phyloP scores from a whole-genome alignment of 1,140 invertebrate genomes.

The Anagrus nilaparvatae region DNA sequence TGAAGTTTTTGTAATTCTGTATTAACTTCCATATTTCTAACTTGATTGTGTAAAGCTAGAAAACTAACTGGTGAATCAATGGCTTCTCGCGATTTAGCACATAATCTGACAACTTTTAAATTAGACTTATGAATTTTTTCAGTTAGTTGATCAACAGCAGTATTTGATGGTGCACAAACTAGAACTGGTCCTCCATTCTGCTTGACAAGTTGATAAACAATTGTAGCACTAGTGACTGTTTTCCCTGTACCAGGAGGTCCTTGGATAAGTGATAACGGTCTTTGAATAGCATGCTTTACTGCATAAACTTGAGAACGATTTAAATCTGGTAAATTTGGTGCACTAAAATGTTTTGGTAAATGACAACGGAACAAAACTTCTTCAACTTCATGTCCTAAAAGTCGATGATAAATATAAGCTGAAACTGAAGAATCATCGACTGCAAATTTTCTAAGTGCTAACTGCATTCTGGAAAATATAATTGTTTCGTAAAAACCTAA shows the following conservation, averaged over 20 bases:
- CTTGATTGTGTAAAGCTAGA: conserved; percentile 94
- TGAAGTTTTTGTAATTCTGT: conserved; percentile 92
- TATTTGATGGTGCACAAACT: conserved; percentile 98
- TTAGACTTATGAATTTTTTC: conserved; percentile 98
- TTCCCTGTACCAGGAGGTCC: conserved; percentile 93
- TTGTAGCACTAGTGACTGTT: conserved; percentile 98
- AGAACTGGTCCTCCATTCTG: conserved; percentile 89
- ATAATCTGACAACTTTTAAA: conserved; percentile 91
- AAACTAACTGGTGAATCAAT: conserved; percentile 98
- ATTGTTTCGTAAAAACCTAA: neutral
- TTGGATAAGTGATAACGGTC: conserved; percentile 95
- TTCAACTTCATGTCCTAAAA: conserved; percentile 94
- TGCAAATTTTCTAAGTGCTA: conserved; percentile 89
- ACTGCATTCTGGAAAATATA: conserved; percentile 73
- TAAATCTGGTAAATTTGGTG: conserved; percentile 92
- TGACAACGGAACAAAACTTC: conserved; percentile 86
- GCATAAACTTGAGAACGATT: conserved; percentile 97
- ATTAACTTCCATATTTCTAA: conserved; percentile 84
- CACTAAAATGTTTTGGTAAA: conserved; percentile 92
- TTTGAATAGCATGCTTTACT: conserved; percentile 95
- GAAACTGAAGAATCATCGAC: conserved; percentile 95
- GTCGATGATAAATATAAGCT: conserved; percentile 92
- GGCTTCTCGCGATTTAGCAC: conserved; percentile 95
- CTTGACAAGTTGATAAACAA: conserved; percentile 96
- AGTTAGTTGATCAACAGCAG: conserved; percentile 97